These are phyloP conservation scores for Drosophila leontia DNA, from an alignment of 1,140 invertebrate species.

Conservation along the genomic window DNA sequence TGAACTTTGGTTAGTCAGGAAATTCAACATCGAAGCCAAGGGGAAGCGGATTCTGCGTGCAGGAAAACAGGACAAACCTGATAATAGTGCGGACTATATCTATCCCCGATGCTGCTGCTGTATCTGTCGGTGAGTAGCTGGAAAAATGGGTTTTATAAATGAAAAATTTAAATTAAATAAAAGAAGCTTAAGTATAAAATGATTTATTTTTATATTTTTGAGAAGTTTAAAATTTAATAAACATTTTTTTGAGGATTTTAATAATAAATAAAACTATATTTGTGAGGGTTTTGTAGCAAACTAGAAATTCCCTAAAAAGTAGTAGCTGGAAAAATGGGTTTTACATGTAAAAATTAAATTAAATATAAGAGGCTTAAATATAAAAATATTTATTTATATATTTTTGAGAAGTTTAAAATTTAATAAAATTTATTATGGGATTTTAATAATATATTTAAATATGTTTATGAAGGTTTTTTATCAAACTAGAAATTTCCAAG, in stretches of 20 bases:
- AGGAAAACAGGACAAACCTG: slow-evolving; percentile 66
- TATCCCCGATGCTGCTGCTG: slow-evolving; percentile 79
- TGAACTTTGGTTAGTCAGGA: slow-evolving; percentile 14
- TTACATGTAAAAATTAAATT: too few relatives aligned
- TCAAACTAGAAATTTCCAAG: background rate
- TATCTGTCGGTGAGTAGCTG: slow-evolving; percentile 79
- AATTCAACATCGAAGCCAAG: background rate
- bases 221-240: too few relatives aligned
- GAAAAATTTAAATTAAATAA: background rate
- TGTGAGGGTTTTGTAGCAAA: too few relatives aligned
- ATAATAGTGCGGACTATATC: slow-evolving; percentile 82
- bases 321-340: too few relatives aligned
- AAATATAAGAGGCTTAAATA: too few relatives aligned
- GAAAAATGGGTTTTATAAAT: slow-evolving; percentile 34
- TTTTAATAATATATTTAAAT: background rate
- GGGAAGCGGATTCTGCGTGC: slow-evolving; percentile 1
- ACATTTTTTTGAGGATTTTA: too few relatives aligned
- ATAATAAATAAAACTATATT: too few relatives aligned
- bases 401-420: background rate
- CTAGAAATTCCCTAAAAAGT: too few relatives aligned
- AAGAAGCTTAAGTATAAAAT: background rate
- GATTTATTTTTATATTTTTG: too few relatives aligned
- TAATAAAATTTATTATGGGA: background rate
- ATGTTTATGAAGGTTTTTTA: background rate
- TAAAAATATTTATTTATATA: too few relatives aligned